phyloP scores from a whole-genome alignment of 2,888 invertebrate species.

The Notocelia uddmanniana region DNA sequence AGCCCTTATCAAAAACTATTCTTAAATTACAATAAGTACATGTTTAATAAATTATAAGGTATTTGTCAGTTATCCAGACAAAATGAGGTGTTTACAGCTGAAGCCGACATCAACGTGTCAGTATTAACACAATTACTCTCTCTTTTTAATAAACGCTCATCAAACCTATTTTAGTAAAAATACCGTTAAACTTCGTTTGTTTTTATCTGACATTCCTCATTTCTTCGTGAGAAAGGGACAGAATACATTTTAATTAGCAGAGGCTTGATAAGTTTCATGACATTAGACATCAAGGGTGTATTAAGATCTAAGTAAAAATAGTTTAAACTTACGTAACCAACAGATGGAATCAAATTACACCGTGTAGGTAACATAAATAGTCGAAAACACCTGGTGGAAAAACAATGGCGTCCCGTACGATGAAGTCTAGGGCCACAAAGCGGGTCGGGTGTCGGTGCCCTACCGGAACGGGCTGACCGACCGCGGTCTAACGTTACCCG shows the following conservation, averaged over 20 bases:
- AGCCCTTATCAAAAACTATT: neutral
- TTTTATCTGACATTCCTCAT: too few relatives aligned
- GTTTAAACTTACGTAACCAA: neutral
- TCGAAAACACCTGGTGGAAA: conserved; percentile 43
- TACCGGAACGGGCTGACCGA: conserved; percentile 77
- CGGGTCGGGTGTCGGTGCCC: conserved; percentile 72
- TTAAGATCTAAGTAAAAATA: neutral
- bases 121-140: neutral
- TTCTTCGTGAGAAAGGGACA: too few relatives aligned
- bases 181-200: too few relatives aligned
- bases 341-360: conserved; percentile 28
- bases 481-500: conserved; percentile 69
- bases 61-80: neutral
- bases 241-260: too few relatives aligned
- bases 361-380: conserved; percentile 39
- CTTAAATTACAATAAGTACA: neutral
- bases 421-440: conserved; percentile 64
- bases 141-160: too few relatives aligned
- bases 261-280: too few relatives aligned
- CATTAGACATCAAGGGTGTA: neutral
- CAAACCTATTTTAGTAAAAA: too few relatives aligned
- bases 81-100: neutral
- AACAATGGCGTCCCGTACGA: conserved; percentile 57
- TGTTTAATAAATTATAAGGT: neutral
- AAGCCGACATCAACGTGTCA: neutral